Base-by-base conservation (phyloP, 2,113 vertebrate genomes). In the Sialia sialis region DNA sequence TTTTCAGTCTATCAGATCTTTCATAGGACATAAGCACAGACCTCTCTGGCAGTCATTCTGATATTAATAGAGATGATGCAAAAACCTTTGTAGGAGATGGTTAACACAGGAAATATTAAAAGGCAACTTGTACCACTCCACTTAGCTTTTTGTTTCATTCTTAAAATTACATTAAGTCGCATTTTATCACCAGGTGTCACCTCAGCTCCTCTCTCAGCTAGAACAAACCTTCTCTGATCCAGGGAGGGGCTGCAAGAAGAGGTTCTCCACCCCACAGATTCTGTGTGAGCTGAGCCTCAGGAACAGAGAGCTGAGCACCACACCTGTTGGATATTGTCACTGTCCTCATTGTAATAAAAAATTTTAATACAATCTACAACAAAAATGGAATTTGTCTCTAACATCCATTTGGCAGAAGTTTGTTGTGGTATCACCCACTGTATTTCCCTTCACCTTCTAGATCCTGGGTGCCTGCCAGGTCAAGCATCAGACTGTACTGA, bases 371-470 rank as follows among this genome's bases (percentile, higher is more conserved):
- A 16, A 63, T 39, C 60, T 59, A 67, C 48, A 87, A 55, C 74
- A 63, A 82, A 85, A 72, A 68, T 52, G 32, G 88, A 85, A 90
- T 85, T 85, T 94, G 85, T 70, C 69, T 94, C 66, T 88, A 85
- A 85, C 62, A 60, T 75, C 62, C 81, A 8, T 51, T 74, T 95
- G 81, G 81, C 92, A 93, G 80, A 72, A 67, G 34, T 62, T 84
- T 81, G 43, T 81, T 87, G 60, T 78, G 84, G 36, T 75, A 83
- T 82, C 82, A 79, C 70, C 69, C 58, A 59, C 54, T 78, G 48
- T 27, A 48, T 79, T 94, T 84, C 69, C 52, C 78, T 94, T 90
- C 75, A 87, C 79, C 70, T 85, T 93, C 52, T 36, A 59, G 52
- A 79, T 43, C 52, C 58, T 68, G 78, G 29, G 41, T 72, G 26